Evolutionary conservation across 30 jellyfish, hydroid and myxozoan species (phyloP).

Genomic region (Hydractinia symbiolongicarpus): DNA sequence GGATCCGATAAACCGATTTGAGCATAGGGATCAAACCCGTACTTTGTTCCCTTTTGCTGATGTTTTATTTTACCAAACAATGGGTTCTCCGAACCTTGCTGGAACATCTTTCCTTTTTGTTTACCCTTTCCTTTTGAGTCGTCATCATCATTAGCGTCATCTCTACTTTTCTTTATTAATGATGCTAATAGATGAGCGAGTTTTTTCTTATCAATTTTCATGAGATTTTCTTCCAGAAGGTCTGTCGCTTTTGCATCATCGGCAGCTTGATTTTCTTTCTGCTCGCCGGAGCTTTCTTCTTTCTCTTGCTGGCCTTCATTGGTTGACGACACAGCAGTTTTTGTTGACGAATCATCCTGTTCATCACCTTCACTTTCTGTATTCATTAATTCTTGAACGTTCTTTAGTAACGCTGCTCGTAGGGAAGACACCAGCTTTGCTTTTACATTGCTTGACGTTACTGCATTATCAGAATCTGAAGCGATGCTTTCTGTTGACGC

Average conservation of each 20-base stretch:
- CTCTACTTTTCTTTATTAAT: neutral
- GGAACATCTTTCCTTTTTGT: neutral
- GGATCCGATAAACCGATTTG: conserved; percentile 37
- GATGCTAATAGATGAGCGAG: conserved; percentile 28
- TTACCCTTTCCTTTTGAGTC: neutral
- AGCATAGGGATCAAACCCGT: conserved; percentile 27
- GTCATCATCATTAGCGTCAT: neutral
- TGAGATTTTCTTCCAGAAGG: conserved; percentile 34
- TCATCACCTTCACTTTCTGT: neutral
- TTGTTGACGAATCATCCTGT: conserved; percentile 9
- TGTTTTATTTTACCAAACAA: no score
- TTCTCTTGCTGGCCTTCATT: conserved; percentile 15
- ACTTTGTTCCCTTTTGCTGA: no score
- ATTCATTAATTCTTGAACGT: conserved; percentile 12
- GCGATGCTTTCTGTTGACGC: neutral
- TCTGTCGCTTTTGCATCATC: conserved; percentile 20
- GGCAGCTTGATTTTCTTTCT: conserved; percentile 19
- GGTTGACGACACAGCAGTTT: neutral
- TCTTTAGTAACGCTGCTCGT: neutral
- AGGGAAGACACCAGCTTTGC: conserved; percentile 16
- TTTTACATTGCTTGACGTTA: conserved; percentile 23
- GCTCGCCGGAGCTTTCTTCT: conserved; percentile 18
- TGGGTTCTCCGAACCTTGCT: neutral
- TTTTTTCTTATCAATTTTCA: conserved; percentile 38
- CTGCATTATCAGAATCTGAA: neutral